A percentile compares a stretch with the other conserved stretches of the same genome.
Evolutionary conservation across 2,888 invertebrate species (phyloP).

Genomic region (Drosophila subsilvestris): DNA sequence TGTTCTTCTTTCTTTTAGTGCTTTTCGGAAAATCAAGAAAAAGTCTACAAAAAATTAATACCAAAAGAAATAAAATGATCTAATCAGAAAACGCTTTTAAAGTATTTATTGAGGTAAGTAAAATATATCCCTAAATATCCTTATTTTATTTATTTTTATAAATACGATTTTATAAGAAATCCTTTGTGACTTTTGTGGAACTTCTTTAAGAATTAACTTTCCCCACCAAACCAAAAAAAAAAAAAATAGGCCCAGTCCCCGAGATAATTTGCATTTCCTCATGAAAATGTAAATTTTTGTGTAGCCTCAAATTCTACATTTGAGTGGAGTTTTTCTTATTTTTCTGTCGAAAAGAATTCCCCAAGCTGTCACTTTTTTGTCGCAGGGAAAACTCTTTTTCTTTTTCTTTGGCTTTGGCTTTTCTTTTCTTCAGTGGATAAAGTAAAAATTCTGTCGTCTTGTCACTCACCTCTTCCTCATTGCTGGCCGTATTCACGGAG

Average conservation of each 20-base stretch:
- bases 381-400: constrained; percentile 20
- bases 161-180: too few species aligned
- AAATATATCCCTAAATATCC: too few species aligned
- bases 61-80: too few species aligned
- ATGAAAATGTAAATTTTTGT: constrained; percentile 32
- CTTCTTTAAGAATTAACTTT: background rate
- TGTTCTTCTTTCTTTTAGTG: too few species aligned
- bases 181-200: too few species aligned
- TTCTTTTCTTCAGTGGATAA: background rate
- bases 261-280: constrained; percentile 27
- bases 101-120: background rate
- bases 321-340: constrained; percentile 2
- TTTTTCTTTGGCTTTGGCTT: constrained; percentile 1
- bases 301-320: constrained; percentile 27
- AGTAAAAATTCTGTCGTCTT: constrained; percentile 16
- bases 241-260: background rate
- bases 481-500: constrained; percentile 97
- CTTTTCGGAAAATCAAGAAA: background rate
- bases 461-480: constrained; percentile 97
- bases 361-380: constrained; percentile 44
- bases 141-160: too few species aligned
- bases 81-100: too few species aligned
- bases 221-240: background rate
- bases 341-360: constrained; percentile 32
- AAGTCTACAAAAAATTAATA: background rate